A percentile compares a stretch with the other conserved stretches of the same genome.
Evolutionary conservation across 2,113 vertebrate species (phyloP).

Genomic region (Lanius collurio): DNA sequence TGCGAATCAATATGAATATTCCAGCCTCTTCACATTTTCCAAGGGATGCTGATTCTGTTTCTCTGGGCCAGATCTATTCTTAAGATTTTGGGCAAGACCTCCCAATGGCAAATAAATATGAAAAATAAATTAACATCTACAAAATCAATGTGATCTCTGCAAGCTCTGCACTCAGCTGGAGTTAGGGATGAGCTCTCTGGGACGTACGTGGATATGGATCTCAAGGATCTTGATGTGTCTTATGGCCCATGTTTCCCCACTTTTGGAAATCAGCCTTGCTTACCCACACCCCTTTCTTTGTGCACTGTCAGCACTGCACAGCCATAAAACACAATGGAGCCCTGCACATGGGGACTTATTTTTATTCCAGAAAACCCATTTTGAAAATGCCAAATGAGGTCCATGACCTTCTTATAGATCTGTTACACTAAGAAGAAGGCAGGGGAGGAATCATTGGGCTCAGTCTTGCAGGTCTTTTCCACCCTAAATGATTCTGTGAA

Average conservation of each 20-base stretch:
- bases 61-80: neutral
- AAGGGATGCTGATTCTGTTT: neutral
- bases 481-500: neutral
- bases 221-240: neutral
- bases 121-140: neutral
- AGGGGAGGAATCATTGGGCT: neutral
- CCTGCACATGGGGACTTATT: neutral
- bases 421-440: neutral
- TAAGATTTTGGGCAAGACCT: neutral
- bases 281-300: neutral
- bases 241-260: neutral
- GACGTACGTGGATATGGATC: neutral
- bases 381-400: neutral
- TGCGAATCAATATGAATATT: neutral
- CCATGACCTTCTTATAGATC: neutral
- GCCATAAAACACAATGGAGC: neutral
- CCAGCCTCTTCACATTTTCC: neutral
- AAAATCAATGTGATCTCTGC: neutral
- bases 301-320: neutral
- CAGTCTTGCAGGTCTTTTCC: rapidly evolving
- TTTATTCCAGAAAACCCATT: neutral
- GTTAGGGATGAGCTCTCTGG: neutral
- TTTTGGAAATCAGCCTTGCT: neutral
- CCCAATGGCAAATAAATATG: neutral
- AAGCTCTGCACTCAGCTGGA: neutral